Base-by-base conservation (phyloP, 2,113 vertebrate species). In the Scophthalmus maximus region DNA sequence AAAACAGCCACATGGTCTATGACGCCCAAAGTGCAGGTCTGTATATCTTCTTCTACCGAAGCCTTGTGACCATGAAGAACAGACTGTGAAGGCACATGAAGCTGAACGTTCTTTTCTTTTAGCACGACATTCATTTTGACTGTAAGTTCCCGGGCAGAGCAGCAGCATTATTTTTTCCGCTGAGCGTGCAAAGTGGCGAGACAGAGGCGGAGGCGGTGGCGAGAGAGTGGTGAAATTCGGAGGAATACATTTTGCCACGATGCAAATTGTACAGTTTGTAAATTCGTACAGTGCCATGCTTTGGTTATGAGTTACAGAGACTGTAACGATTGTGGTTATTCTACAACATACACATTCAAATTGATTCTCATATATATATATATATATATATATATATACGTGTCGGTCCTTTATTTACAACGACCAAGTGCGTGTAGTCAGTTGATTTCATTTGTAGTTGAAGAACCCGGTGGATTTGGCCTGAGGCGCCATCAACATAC, bases 401-500 rank as follows among this genome's bases (percentile, higher is more conserved):
- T 70, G 73, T 76, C 74, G 72, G 69, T 83, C 17, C 7, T 76
- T 22, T 80, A 81, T 85, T 50, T 76, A 83, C 74, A 86, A 9
- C n/a, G 47, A 72, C 50, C 36, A 55, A 36, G 63, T 68, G 14
- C 40, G 50, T 52, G 36, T 11, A 4, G 51, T 67, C 46, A 11
- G 62, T 68, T 3, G 18, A 10, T 27, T 77, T 88, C 83, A 92
- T 82, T 95, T 95, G 52, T 93, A 93, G 82, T 90, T 94, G 79
- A 96, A 97, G 81, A 98, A 96, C 58, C 95, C 89, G 20, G 92
- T 92, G 17, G 95, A 91, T 73, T 94, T 95, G 22, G 93, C 82
- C 1, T 92, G 93, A 20, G 96, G 94, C 44, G 92, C 96, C 90
- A 95, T 92, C 73, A 98, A 86, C 97, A 98, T 97, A 3, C 90